Base-by-base conservation (phyloP, 2,113 vertebrate genomes). In the Mungos mungo region DNA sequence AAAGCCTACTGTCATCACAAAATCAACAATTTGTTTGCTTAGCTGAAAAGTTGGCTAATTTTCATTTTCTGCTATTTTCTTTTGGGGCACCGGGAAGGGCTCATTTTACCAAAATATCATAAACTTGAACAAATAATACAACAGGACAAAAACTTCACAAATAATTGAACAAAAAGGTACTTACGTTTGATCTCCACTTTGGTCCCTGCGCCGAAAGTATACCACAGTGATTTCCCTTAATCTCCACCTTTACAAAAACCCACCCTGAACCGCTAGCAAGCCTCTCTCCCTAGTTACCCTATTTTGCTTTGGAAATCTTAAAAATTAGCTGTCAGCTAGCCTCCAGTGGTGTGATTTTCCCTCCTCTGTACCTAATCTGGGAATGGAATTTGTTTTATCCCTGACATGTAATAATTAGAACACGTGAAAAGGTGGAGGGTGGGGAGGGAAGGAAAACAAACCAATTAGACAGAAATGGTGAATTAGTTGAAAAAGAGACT, bases 131-230 rank as follows among this genome's bases (percentile, higher is more conserved):
- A 74, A 60, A 89, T 54, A 68, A 57, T 60, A 72, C 11, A 38
- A 80, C 7, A n/a, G 15, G 10, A 84, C 63, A n/a, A 41, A 96
- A 81, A 57, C 29, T 21, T 93, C 35, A 63, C 13, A n/a, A 69
- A 81, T 25, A 89, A 90, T 25, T 52, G 85, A 94, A 68, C 27
- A 69, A 97, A 95, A 90, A 65, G 63, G 47, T 83, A 98, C 97
- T 98, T 96, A 98, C 76, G 18, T 98, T 97, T 98, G 16, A 97
- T 52, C 41, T 98, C 96, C 71, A 98, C 0, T 38, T 13, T 97
- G 86, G 97, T 98, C 45, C 92, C 94, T 19, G 0, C 0, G 47
- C 98, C 29, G 1, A 98, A 97, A 38, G 77, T 97, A 50, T 69
- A 15, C 66, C 97, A 97, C 71, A 96, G 80, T 95, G 96, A 38